Evolutionary conservation across 1,140 invertebrate species (phyloP), one percentile per base, ranked within the genome.

Genomic region (Drosophila littoralis): DNA sequence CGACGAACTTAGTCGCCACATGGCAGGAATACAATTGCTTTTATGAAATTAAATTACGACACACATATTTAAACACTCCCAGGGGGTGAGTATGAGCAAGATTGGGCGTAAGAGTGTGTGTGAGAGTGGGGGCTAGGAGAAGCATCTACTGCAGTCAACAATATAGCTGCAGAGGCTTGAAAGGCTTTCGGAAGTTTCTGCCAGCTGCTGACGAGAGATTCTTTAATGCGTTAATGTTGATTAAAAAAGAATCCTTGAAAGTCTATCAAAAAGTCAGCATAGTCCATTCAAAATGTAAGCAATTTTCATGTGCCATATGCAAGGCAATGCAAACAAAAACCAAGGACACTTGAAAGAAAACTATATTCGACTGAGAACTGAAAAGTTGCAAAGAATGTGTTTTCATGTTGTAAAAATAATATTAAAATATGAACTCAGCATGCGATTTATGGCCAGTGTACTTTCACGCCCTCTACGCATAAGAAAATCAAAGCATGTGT

Each of bases 11-110:
- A 69, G 71, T 69, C 66, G 71, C 50, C 71, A 74, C 71, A 74
- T 74, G 71, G 71, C 55, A 61, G 65, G 50, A 74, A 76, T 78
- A 86, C 82, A 82, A 86, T 86, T 86, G 82, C 79, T 86, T 86
- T 86, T 86, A 86, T 86, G 71, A 86, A 86, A 86, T 86, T 86
- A 86, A 86, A 86, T 86, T 88, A 82, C 79, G 52, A 50, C 64
- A 70, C 82, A 85, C 81, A 80, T 65, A 72, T 69, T 77, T 79
- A 77, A 76, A 72, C 81, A 68, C 58, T 58, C 55, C 38, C 38
- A 22, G n/a, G 48, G 43, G 48, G 7, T 33, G 28, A 33, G 45
- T 10, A 10, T 38, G 42, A 40, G 22, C 46, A 66, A 73, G 45
- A 48, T 17, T 32, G 46, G 32, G 48, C 5, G 22, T 15, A 43